Evolutionary conservation across 64 coral and sea anemone species (phyloP).

Genomic region (Actinia tenebrosa): DNA sequence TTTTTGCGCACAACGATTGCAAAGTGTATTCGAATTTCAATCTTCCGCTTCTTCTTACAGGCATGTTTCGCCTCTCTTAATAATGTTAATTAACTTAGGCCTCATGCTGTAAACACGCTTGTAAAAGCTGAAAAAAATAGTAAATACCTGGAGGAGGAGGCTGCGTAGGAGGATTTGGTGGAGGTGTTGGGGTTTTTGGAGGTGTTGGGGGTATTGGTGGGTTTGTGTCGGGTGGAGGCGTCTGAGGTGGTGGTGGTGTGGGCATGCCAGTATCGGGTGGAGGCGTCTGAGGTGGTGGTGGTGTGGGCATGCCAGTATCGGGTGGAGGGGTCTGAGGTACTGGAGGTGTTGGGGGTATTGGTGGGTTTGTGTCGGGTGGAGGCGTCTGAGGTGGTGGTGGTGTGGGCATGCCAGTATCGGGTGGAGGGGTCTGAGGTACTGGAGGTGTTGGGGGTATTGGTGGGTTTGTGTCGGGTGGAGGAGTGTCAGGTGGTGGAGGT

Average conservation of each 20-base stretch:
- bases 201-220: constrained; percentile 18
- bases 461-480: constrained; percentile 33
- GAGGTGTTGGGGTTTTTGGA: not conserved
- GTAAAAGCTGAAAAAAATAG: no score
- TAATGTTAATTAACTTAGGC: no score
- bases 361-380: constrained; percentile 31
- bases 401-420: constrained; percentile 22
- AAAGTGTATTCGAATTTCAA: no score
- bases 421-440: constrained; percentile 17
- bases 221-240: constrained; percentile 28
- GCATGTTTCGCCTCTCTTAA: no score
- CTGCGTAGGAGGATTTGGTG: constrained; percentile 16
- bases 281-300: constrained; percentile 24
- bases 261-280: constrained; percentile 30
- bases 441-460: constrained; percentile 7
- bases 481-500: constrained; percentile 26
- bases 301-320: constrained; percentile 18
- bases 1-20: no score
- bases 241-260: constrained; percentile 34
- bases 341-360: constrained; percentile 7
- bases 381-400: constrained; percentile 37
- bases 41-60: no score
- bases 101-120: no score
- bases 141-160: constrained; percentile 23
- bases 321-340: constrained; percentile 26